Evolutionary conservation across 2,113 vertebrate genomes (phyloP), one percentile per base, ranked within the genome.

Genomic region (Burhinus bistriatus): DNA sequence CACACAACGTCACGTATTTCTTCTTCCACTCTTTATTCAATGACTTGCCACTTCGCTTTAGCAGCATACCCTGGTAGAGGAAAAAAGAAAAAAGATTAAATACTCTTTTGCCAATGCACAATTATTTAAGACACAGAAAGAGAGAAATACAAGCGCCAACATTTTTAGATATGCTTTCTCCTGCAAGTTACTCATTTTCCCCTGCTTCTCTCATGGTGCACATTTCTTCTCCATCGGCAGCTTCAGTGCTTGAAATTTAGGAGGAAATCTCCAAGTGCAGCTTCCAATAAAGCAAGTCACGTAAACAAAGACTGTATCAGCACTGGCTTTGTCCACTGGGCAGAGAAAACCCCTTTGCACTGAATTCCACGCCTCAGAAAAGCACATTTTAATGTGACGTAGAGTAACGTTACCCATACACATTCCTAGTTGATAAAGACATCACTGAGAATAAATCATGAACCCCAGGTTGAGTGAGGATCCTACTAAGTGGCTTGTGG

Each of bases 11-110:
- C 94, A 99, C 99, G 0, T 99, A 99, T 34, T 99, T 99, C 99
- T 99, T 99, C 97, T 99, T 99, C 99, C 99, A 99, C 90, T 99
- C 99, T 93, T 99, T 99, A 95, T 99, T 99, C 73, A 99, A 64
- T 0, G 99, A 99, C 77, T 99, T 99, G 23, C 99, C 99, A 30
- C 99, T 99, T 81, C 99, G 96, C 95, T 99, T 99, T 90, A 99
- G 96, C 91, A 99, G 98, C 99, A 99, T 99, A 47, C 99, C 99
- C 99, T 99, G 16, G 4, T 3, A 17, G 45, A 78, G 47, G 58
- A 9, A 93, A 44, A 75, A n/a, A 61, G n/a, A 40, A 14, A 36
- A 22, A 15, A 38, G 26, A 44, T 49, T 19, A 66, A 91, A 72
- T 5, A 0, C 7, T 8, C 13, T 38, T 73, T 66, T 64, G 36